Evolutionary conservation across 2,113 vertebrate genomes (phyloP).

Genomic region (Bubo bubo): DNA sequence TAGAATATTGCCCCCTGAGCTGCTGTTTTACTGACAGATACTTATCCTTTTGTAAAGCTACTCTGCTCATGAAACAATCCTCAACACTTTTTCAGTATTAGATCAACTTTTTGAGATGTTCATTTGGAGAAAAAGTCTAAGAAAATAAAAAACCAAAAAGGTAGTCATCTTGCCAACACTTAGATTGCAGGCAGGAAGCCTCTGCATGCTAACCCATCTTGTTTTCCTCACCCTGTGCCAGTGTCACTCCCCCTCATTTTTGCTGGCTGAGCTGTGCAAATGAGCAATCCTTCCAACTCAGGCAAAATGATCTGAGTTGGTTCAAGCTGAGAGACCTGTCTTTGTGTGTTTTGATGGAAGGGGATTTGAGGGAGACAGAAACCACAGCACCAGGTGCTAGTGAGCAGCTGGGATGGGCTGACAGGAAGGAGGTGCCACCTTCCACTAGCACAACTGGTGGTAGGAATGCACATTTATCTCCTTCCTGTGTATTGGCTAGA

Average conservation of each 20-base stretch:
- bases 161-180: not conserved
- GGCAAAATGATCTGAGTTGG: not conserved
- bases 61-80: not conserved
- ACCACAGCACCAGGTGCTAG: not conserved
- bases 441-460: not conserved
- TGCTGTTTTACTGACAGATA: not conserved
- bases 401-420: not conserved
- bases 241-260: not conserved
- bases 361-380: not conserved
- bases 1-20: not conserved
- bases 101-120: not conserved
- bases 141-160: not conserved
- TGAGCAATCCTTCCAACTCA: not conserved
- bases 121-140: not conserved
- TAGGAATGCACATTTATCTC: not conserved
- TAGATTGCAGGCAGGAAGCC: not conserved
- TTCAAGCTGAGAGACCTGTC: accelerated
- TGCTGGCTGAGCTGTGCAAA: not conserved
- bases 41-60: not conserved
- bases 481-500: not conserved
- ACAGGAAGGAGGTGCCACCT: not conserved
- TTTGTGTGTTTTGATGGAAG: not conserved
- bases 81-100: not conserved
- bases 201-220: not conserved
- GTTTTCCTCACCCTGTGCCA: not conserved